Evolutionary conservation across 2,113 vertebrate species (phyloP), one percentile per base, ranked within the genome.

Genomic region (Mirza zaza): DNA sequence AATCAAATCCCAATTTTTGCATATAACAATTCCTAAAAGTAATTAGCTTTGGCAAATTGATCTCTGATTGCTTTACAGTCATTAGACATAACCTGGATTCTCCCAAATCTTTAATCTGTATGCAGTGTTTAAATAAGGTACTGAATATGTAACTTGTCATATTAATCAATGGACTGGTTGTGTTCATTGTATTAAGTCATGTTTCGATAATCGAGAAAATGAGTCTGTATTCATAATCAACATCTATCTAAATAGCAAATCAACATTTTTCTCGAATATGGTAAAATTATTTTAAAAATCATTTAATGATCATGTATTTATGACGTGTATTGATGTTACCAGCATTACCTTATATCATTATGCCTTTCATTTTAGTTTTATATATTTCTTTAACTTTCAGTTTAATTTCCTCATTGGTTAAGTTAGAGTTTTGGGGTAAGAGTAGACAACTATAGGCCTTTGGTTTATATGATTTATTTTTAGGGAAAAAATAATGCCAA

Each of bases 1-100:
- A 91, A 96, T 97, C 94, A 98, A 98, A 97, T 97, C 85, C 34
- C 90, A 94, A 71, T 95, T 91, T 97, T 94, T 85, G 91, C 93
- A 93, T 83, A 95, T 87, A 95, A 97, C 85, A 87, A 91, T 87
- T 92, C 95, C 83, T 97, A 97, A 97, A 97, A 70, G 50, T 61
- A 75, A 98, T 98, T 91, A 98, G 91, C 96, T 97, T 73, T 0
- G 0, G 93, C 7, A 96, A 98, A 76, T 70, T 97, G 96, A 97
- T 97, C 91, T 94, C 73, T n/a, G 90, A 68, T 57, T 81, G 14
- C 82, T 97, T 97, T 97, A 48, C 34, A 61, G 96, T 71, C 90
- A 94, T 98, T 97, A 98, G 34, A 96, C 67, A 91, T 97, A 97
- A 98, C 97, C 97, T 98, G 98, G 95, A 67, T 87, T 98, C 55